Base-by-base conservation (phyloP, 1,140 invertebrate species). In the Drosophila albomicans region DNA sequence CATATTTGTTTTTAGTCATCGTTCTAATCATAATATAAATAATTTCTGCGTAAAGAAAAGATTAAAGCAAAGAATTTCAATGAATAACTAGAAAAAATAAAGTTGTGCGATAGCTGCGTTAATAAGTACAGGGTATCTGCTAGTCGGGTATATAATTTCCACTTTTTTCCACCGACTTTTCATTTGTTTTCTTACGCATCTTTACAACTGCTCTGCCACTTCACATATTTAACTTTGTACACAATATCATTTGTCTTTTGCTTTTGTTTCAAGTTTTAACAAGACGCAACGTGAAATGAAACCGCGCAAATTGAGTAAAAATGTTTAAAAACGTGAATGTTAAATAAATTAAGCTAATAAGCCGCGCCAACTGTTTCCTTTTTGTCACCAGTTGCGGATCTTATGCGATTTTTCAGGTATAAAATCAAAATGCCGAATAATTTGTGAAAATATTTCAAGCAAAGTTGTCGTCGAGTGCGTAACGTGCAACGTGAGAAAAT, bases 321-420 rank as follows among this genome's bases (percentile, higher is more conserved):
- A 43, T 57, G 32, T 41, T 41, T 56, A 57, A 35, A 75, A 75
- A 49, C 58, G 66, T 69, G 72, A 63, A 63, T 70, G 58, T 28
- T 49, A 45, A 70, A 58, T 63, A 70, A 70, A 75, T 74, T 63
- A 52, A 70, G 66, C 56, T 70, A 75, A 75, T 69, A 61, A 74
- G 49, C 57, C 43, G 11, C 32, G 15, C n/a, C 56, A 41, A 28
- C 28, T 61, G 43, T 73, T 59, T 67, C 45, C 46, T 51, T 20
- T 54, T 20, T 54, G 43, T 38, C 41, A 43, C 43, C 61, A 51
- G 61, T 67, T 46, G 25, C 48, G 28, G 49, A 52, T 46, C 25
- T 51, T 43, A 41, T 25, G 56, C 13, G 20, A 32, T 38, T 61
- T 28, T 41, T 51, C 3, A 32, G 8, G 52, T 70, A 63, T 75